These are phyloP conservation scores for Astreopora myriophthalma DNA, from an alignment of 64 coral and sea anemone genomes.

Conservation along the genomic window DNA sequence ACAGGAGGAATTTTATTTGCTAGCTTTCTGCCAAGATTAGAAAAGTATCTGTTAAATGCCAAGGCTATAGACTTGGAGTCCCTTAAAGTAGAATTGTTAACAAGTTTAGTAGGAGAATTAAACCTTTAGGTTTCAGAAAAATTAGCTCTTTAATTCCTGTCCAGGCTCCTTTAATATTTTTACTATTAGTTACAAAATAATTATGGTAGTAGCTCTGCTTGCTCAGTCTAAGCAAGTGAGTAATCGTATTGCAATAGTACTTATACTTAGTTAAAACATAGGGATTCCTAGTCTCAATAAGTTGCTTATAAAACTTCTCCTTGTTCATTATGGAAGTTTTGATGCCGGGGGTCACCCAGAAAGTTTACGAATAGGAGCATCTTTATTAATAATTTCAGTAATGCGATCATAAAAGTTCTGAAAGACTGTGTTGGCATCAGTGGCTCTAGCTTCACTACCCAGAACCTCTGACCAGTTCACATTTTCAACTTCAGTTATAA, in stretches of 20 bases:
- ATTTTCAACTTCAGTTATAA: constrained; percentile 20
- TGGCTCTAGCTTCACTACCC: neutral
- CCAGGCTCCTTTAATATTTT: constrained; percentile 61
- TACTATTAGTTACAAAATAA: constrained; percentile 56
- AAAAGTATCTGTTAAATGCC: constrained; percentile 60
- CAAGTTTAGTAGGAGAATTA: constrained; percentile 5
- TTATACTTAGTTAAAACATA: constrained; percentile 28
- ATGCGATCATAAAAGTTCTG: constrained; percentile 13
- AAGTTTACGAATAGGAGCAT: constrained; percentile 49
- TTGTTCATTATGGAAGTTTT: constrained; percentile 39
- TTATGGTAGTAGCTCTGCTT: constrained; percentile 7
- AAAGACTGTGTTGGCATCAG: constrained; percentile 1
- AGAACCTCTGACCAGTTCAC: constrained; percentile 29
- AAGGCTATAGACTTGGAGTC: constrained; percentile 37
- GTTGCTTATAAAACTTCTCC: constrained; percentile 33
- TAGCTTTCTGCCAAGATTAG: neutral
- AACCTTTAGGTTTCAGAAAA: constrained; percentile 28
- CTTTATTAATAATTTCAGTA: constrained; percentile 36
- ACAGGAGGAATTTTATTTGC: too few relatives aligned
- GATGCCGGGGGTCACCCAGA: constrained; percentile 49
- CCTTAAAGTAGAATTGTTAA: constrained; percentile 3
- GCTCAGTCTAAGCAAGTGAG: constrained; percentile 9
- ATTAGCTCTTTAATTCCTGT: constrained; percentile 40
- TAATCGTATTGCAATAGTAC: constrained; percentile 50
- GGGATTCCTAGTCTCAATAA: neutral